Evolutionary conservation across 2,797 vertebrate species (phyloP).

Genomic region (Phalloptychus januarius): DNA sequence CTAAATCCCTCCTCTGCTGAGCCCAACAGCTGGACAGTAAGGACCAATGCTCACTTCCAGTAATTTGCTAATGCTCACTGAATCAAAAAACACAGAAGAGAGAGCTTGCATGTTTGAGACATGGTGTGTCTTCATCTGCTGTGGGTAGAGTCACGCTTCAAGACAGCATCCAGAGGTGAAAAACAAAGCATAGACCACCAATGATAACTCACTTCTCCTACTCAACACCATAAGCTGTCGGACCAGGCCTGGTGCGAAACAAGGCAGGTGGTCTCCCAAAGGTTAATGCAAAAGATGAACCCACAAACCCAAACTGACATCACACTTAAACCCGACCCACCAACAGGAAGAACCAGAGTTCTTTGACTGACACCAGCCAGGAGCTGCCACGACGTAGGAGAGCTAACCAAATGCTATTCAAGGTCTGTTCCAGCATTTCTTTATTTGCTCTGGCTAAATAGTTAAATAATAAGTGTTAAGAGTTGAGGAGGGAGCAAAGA

Average conservation of each 20-base stretch:
- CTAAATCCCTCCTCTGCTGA: not conserved
- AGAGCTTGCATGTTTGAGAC: not conserved
- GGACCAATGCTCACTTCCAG: not conserved
- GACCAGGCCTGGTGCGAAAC: conserved; percentile 46
- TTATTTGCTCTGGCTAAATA: conserved; percentile 37
- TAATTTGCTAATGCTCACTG: not conserved
- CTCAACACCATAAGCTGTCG: conserved; percentile 35
- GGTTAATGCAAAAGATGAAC: conserved; percentile 56
- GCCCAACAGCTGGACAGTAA: not conserved
- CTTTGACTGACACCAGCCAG: conserved; percentile 13
- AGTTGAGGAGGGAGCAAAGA: conserved; percentile 25
- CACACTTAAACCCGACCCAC: conserved; percentile 42
- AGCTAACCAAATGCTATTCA: conserved; percentile 59
- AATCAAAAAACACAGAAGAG: not conserved
- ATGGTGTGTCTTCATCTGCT: conserved; percentile 12
- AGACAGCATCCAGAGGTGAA: conserved; percentile 31
- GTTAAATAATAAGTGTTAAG: conserved; percentile 45
- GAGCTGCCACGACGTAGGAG: conserved; percentile 18
- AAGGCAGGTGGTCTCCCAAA: conserved; percentile 68
- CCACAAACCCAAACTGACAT: conserved; percentile 52
- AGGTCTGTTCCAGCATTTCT: conserved; percentile 22
- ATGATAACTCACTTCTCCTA: conserved; percentile 44
- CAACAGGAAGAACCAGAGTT: conserved; percentile 33
- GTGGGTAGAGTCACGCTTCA: conserved; percentile 22
- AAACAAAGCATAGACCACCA: conserved; percentile 69